Conservation (phyloP, 2,113 vertebrate species). For the Neolamprologus sp. region DNA sequence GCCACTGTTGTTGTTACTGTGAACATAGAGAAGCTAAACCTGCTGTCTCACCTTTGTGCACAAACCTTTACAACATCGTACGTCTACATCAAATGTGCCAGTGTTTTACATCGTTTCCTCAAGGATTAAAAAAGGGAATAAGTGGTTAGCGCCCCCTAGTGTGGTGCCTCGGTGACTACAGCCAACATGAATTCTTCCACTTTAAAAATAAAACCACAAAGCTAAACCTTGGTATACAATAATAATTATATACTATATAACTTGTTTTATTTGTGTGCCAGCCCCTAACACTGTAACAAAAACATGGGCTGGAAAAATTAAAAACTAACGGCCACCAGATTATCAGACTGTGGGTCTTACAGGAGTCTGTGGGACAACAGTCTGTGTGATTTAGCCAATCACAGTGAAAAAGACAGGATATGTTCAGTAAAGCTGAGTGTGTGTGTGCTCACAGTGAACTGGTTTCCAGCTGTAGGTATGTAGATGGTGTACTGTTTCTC, state of each 20-base stretch:
- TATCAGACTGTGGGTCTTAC: neutral
- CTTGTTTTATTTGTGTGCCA: fast-evolving
- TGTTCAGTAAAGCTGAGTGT: neutral
- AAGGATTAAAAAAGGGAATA: fast-evolving
- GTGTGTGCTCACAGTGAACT: slow-evolving; percentile 89
- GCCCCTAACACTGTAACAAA: fast-evolving
- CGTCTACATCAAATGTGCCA: neutral
- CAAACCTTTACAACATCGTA: neutral
- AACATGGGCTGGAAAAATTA: neutral
- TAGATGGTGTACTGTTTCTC: slow-evolving; percentile 99
- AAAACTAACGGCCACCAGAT: neutral
- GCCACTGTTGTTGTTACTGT: neutral
- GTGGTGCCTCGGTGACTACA: neutral
- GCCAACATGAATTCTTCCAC: neutral
- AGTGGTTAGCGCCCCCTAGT: neutral
- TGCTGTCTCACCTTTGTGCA: neutral
- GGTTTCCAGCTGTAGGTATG: slow-evolving; percentile 91
- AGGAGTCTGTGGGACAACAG: fast-evolving
- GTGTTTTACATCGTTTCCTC: fast-evolving
- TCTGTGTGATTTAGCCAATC: neutral
- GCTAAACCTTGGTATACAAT: neutral
- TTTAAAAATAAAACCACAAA: neutral
- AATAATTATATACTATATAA: fast-evolving
- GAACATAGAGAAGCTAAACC: fast-evolving
- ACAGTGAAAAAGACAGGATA: neutral